Evolutionary conservation across 1,140 invertebrate genomes (phyloP), one percentile per base, ranked within the genome.

Genomic region (Drosophila insularis): DNA sequence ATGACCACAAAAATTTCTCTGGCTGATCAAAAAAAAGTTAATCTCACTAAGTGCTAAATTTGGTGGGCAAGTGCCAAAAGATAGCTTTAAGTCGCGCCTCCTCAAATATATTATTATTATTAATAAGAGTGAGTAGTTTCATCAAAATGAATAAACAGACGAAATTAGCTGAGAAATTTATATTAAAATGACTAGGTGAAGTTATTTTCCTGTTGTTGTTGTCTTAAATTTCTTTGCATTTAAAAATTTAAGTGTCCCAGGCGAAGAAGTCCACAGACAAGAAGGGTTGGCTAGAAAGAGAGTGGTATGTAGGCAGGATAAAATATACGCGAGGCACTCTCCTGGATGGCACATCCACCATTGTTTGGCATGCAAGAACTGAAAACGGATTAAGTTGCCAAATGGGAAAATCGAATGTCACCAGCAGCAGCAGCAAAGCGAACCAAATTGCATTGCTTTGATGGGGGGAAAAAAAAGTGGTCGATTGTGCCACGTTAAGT

Each of bases 351-450:
- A 21, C 63, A 13, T 10, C 63, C 39, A 56, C 67, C 74, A 59
- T 62, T 77, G 74, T 39, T 64, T 68, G 74, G 64, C 64, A 76
- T 70, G 63, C 60, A 72, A 76, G 72, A 72, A 68, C 70, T 72
- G 70, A 76, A 56, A 76, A 66, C 71, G 74, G 71, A 77, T 77
- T 77, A 74, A 74, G 71, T 66, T 77, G 74, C 74, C 74, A 76
- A 56, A 21, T n/a, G 43, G 43, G 73, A 77, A 77, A 77, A 74
- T 77, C 74, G 74, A 71, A 54, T 63, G 43, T 63, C 61, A 66
- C 17, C 58, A 23, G 43, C 21, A 79, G 77, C 53, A 54, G 68
- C 19, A 65, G 46, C 7, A 21, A 46, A 31, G 37, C 35, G 8
- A 46, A 37, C 54, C 60, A 37, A 64, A 65, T 43, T 86, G 78